These are phyloP conservation scores for Trachelipus rathkii DNA, from an alignment of 1,140 invertebrate genomes.

Conservation along the genomic window DNA sequence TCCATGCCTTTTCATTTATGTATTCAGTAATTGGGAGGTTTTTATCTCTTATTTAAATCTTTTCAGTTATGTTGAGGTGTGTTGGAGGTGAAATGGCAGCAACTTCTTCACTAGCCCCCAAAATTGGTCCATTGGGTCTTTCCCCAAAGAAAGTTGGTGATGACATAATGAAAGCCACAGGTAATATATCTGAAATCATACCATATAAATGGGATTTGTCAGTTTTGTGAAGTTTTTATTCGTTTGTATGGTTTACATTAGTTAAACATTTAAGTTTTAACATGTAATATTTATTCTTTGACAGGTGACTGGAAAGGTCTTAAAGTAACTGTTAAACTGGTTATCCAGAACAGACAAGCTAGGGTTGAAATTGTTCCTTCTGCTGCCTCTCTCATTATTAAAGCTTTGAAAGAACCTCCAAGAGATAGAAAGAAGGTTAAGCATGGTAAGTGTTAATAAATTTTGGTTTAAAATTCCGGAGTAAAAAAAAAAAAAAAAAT, in stretches of 20 bases:
- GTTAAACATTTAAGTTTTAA: too few relatives aligned
- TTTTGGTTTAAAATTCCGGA: too few relatives aligned
- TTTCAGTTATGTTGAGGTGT: conserved; percentile 88
- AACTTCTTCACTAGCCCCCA: conserved; percentile 96
- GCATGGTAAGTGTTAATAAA: conserved; percentile 73
- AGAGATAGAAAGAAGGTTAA: conserved; percentile 98
- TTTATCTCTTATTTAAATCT: background rate
- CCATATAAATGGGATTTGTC: too few relatives aligned
- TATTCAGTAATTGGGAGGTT: too few relatives aligned
- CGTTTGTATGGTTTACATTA: too few relatives aligned
- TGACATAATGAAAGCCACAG: conserved; percentile 97
- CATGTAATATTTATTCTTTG: conserved; percentile 49
- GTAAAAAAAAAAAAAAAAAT: too few relatives aligned
- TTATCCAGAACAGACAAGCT: conserved; percentile 97
- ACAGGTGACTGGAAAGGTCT: conserved; percentile 98
- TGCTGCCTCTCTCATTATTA: conserved; percentile 93
- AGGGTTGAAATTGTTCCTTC: conserved; percentile 95
- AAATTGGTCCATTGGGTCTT: conserved; percentile 60
- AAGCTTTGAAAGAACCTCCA: conserved; percentile 95
- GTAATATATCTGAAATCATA: conserved; percentile 59
- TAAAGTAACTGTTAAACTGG: conserved; percentile 95
- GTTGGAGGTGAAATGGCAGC: conserved; percentile 99
- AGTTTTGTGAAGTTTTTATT: too few relatives aligned
- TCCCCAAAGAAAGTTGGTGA: conserved; percentile 99
- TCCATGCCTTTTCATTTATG: too few relatives aligned